These are phyloP conservation scores for Rhamphomyia laevipes DNA, from an alignment of 2,888 invertebrate species.

Conservation along the genomic window DNA sequence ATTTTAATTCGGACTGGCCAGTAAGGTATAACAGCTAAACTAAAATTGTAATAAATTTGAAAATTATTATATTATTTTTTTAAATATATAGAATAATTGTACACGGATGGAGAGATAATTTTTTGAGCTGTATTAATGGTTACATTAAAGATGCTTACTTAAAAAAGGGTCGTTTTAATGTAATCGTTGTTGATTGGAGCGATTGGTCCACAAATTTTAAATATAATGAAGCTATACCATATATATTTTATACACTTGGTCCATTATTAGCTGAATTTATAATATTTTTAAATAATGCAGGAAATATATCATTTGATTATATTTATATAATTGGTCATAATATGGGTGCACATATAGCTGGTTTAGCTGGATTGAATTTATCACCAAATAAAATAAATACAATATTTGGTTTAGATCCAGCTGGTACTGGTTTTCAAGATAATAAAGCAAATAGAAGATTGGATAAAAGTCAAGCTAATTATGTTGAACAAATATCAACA, in stretches of 20 bases:
- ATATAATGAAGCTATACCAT: slow-evolving; percentile 24
- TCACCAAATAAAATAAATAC: slow-evolving; percentile 25
- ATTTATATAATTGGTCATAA: slow-evolving; percentile 37
- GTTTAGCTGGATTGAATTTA: slow-evolving; percentile 31
- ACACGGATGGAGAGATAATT: slow-evolving; percentile 33
- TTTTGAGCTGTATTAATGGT: slow-evolving; percentile 26
- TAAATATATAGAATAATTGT: slow-evolving; percentile 20
- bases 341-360: slow-evolving; percentile 36
- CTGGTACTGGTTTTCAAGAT: slow-evolving; percentile 31
- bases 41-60: background rate
- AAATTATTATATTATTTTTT: background rate
- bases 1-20: background rate
- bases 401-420: slow-evolving; percentile 37
- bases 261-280: slow-evolving; percentile 28
- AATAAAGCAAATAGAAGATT: slow-evolving; percentile 23
- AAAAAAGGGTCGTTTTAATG: slow-evolving; percentile 23
- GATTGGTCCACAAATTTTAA: slow-evolving; percentile 20
- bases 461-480: too few relatives aligned
- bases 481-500: too few relatives aligned
- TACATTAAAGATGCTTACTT: slow-evolving; percentile 29
- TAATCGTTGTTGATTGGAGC: slow-evolving; percentile 32
- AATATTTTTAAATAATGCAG: slow-evolving; percentile 23
- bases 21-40: background rate
- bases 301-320: slow-evolving; percentile 22
- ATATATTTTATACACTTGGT: slow-evolving; percentile 22